Percentiles rank a stretch among this genome's conserved stretches.
These are phyloP conservation scores for Coleophora flavipennella DNA, from an alignment of 2,888 invertebrate genomes.

Conservation along the genomic window DNA sequence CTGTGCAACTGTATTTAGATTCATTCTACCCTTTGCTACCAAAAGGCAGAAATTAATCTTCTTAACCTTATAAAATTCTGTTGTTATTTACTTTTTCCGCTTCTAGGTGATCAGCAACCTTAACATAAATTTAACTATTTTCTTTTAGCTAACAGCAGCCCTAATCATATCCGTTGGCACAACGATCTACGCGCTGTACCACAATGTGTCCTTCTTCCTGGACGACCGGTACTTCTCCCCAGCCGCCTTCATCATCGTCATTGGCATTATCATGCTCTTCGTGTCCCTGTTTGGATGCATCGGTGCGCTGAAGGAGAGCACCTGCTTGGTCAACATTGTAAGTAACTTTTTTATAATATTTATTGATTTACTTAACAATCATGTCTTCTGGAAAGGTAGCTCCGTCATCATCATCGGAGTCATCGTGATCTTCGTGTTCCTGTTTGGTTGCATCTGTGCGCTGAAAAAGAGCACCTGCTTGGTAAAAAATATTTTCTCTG, in stretches of 20 bases:
- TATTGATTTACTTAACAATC: background rate
- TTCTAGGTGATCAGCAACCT: too few relatives aligned
- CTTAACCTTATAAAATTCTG: too few relatives aligned
- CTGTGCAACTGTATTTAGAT: too few relatives aligned
- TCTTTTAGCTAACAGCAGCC: slow-evolving; percentile 79
- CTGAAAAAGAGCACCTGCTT: slow-evolving; percentile 88
- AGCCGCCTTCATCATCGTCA: slow-evolving; percentile 85
- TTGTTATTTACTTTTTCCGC: too few relatives aligned
- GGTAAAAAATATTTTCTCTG: slow-evolving; percentile 84
- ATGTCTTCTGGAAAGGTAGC: slow-evolving; percentile 80
- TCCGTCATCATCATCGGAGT: slow-evolving; percentile 88
- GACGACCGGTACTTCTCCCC: slow-evolving; percentile 85
- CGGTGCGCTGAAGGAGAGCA: slow-evolving; percentile 90
- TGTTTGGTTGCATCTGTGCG: slow-evolving; percentile 93
- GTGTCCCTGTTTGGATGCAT: slow-evolving; percentile 93
- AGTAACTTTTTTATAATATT: slow-evolving; percentile 20
- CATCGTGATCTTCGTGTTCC: slow-evolving; percentile 87
- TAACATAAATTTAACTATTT: slow-evolving; percentile 2
- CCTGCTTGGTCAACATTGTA: slow-evolving; percentile 86
- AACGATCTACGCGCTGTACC: slow-evolving; percentile 79
- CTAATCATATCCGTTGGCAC: slow-evolving; percentile 81
- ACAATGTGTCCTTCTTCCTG: slow-evolving; percentile 83
- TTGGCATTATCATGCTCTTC: slow-evolving; percentile 86
- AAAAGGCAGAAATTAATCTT: too few relatives aligned
- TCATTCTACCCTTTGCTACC: too few relatives aligned